Evolutionary conservation across 2,888 invertebrate species (phyloP).

Genomic region (Pogonocherus hispidulus): DNA sequence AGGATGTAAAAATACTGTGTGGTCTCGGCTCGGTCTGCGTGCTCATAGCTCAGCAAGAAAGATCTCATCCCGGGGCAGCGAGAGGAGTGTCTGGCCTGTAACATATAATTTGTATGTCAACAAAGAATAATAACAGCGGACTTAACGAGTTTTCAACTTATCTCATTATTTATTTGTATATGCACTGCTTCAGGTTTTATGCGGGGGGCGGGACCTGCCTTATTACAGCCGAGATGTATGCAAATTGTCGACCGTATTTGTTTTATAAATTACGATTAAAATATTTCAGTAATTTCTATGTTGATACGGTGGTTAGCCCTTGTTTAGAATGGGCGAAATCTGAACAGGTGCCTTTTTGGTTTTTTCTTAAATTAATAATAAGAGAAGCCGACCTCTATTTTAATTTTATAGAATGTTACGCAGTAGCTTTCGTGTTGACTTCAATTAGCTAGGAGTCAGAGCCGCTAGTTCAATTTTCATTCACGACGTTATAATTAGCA

Average conservation of each 20-base stretch:
- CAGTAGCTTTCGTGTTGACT: not conserved
- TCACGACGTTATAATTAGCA: not conserved
- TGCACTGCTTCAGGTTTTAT: constrained; percentile 52
- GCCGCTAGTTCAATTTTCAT: not conserved
- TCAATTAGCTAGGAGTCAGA: not conserved
- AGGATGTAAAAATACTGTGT: constrained; percentile 46
- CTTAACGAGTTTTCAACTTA: constrained; percentile 67
- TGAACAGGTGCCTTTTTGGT: constrained; percentile 35
- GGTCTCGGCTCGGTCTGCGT: constrained; percentile 46
- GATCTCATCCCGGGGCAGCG: constrained; percentile 45
- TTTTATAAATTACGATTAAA: constrained; percentile 60
- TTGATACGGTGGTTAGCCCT: constrained; percentile 24
- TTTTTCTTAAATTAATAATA: constrained; percentile 29
- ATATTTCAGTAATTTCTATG: constrained; percentile 47
- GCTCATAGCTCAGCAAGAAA: constrained; percentile 41
- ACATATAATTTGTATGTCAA: constrained; percentile 69
- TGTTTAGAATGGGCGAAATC: constrained; percentile 28
- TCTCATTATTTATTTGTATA: constrained; percentile 65
- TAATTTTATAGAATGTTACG: not conserved
- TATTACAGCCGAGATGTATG: constrained; percentile 56
- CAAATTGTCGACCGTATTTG: constrained; percentile 59
- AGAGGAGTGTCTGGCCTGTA: constrained; percentile 61
- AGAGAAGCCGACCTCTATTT: constrained; percentile 4
- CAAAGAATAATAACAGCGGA: constrained; percentile 67
- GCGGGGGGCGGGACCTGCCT: constrained; percentile 42